Evolutionary conservation across 2,888 invertebrate genomes (phyloP).

Genomic region (Ormyrus labotus): DNA sequence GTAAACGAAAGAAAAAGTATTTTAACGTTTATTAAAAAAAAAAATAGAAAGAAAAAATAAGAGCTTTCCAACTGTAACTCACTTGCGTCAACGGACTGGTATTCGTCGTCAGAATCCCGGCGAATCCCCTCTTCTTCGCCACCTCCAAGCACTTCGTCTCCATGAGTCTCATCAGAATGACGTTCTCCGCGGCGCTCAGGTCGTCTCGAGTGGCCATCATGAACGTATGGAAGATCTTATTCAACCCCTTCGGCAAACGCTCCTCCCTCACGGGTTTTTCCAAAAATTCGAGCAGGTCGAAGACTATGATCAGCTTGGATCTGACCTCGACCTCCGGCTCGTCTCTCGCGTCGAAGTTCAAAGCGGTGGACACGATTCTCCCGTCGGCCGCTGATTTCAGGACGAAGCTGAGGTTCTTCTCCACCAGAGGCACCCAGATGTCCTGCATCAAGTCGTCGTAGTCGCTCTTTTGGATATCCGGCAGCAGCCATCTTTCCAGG

Average conservation of each 20-base stretch:
- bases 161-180: slow-evolving; percentile 86
- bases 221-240: slow-evolving; percentile 87
- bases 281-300: slow-evolving; percentile 86
- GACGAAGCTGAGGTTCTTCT: slow-evolving; percentile 85
- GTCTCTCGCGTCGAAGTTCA: slow-evolving; percentile 89
- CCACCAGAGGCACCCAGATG: slow-evolving; percentile 84
- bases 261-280: slow-evolving; percentile 84
- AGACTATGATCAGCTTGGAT: slow-evolving; percentile 84
- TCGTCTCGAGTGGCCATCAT: slow-evolving; percentile 89
- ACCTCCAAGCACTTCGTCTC: slow-evolving; percentile 85
- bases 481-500: slow-evolving; percentile 86
- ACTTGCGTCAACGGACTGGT: slow-evolving; percentile 93
- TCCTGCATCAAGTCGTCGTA: slow-evolving; percentile 83
- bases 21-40: too few relatives aligned
- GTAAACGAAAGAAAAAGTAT: slow-evolving; percentile 51
- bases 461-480: slow-evolving; percentile 82
- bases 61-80: slow-evolving; percentile 57
- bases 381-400: slow-evolving; percentile 78
- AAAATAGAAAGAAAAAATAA: too few relatives aligned
- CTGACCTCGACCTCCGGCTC: slow-evolving; percentile 86
- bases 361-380: slow-evolving; percentile 82
- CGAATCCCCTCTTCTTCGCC: slow-evolving; percentile 82
- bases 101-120: slow-evolving; percentile 90
- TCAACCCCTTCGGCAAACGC: slow-evolving; percentile 80
- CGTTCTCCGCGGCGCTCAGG: slow-evolving; percentile 84